Conservation (phyloP, 2,888 invertebrate genomes). For the Erebia palarica region DNA sequence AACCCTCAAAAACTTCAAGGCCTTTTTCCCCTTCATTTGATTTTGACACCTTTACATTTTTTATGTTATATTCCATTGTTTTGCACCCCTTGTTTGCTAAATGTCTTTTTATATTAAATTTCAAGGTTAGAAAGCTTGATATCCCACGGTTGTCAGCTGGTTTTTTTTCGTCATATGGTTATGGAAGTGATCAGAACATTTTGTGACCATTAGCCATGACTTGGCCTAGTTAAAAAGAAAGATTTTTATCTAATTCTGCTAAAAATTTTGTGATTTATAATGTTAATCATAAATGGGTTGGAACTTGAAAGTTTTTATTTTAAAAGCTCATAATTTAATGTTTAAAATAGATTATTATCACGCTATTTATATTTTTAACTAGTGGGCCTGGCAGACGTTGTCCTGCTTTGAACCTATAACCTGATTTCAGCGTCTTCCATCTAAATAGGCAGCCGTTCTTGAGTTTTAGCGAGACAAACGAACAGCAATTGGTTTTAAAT, state of each 20-base stretch:
- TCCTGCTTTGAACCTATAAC: no score
- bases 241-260: neutral
- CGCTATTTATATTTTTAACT: no score
- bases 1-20: constrained; percentile 39
- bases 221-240: neutral
- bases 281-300: neutral
- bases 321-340: neutral
- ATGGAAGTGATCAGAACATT: constrained; percentile 7
- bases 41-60: constrained; percentile 53
- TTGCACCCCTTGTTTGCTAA: constrained; percentile 60
- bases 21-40: constrained; percentile 44
- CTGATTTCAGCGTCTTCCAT: no score
- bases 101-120: constrained; percentile 55
- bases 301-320: neutral
- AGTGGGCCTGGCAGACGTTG: no score
- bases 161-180: constrained; percentile 8
- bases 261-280: neutral
- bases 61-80: constrained; percentile 46
- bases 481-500: no score
- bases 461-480: no score
- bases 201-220: neutral
- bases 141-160: constrained; percentile 56
- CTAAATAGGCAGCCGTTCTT: no score
- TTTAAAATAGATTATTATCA: no score
- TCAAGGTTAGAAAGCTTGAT: constrained; percentile 51